Base-by-base conservation (phyloP, 2,113 vertebrate species). In the Falco punctatus region DNA sequence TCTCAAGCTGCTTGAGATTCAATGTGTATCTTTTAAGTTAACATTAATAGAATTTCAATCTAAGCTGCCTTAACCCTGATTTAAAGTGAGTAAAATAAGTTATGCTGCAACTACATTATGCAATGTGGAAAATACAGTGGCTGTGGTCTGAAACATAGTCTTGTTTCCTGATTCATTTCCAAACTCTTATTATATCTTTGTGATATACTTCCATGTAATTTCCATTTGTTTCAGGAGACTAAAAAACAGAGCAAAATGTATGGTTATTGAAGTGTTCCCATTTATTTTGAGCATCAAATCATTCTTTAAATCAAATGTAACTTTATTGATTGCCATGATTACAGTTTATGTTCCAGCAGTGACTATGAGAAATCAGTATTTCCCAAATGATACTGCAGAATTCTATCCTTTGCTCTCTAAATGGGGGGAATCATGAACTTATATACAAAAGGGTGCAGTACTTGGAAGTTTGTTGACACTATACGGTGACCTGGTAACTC, bases 181-280 rank as follows among this genome's bases (percentile, higher is more conserved):
- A 89, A 84, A 66, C 27, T 90, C 24, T 78, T 81, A 18, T 64
- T 93, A 46, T 74, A 52, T 67, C 52, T 90, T 87, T 75, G 42
- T 69, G 30, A 61, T 84, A 72, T 35, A 74, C 20, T 79, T 88
- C 59, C 28, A 22, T 84, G 48, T 59, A 21, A 88, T 78, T 95
- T 86, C 48, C 23, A 74, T 93, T 94, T 91, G 42, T 73, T 93
- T 96, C 59, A 88, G n/a, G 64, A 86, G 42, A 71, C 21, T 38
- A 48, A 55, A 83, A 88, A 70, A 32, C 38, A 67, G 67, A 78
- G 40, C 1, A 82, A 82, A 88, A 83, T 9, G 1, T 88, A 59
- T 51, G 55, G 65, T 44, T 92, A 61, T 59, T 93, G 52, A 88
- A 93, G 30, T 52, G 30, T 49, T 88, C 30, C 46, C 19, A 49